phyloP scores from a whole-genome alignment of 2,797 vertebrate species.

The Pipistrellus pipistrellus region DNA sequence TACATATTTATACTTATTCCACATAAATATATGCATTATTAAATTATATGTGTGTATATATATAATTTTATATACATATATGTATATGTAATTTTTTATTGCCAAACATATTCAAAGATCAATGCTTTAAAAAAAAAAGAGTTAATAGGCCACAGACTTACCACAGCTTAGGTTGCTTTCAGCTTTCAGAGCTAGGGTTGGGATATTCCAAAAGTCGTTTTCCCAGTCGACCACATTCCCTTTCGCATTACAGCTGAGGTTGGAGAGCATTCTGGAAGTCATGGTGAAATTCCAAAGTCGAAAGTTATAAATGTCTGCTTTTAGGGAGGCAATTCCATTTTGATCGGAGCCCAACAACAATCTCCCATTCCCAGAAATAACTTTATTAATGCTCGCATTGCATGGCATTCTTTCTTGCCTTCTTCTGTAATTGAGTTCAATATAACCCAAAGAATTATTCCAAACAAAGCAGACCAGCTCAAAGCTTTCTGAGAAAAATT shows the following conservation, averaged over 20 bases:
- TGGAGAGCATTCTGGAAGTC: constrained; percentile 87
- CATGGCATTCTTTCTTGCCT: constrained; percentile 87
- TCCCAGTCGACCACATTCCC: constrained; percentile 97
- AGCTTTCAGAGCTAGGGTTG: constrained; percentile 90
- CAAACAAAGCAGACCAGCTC: constrained; percentile 92
- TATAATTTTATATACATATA: too few species aligned
- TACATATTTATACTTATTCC: too few species aligned
- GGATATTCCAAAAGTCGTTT: constrained; percentile 95
- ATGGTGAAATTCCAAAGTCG: constrained; percentile 95
- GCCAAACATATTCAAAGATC: constrained; percentile 62
- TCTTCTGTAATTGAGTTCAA: constrained; percentile 88
- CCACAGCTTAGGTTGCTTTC: constrained; percentile 96
- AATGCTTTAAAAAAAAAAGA: constrained; percentile 63
- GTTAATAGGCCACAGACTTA: constrained; percentile 89
- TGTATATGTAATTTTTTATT: background rate
- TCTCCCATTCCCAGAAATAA: constrained; percentile 88
- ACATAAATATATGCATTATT: background rate
- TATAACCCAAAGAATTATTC: constrained; percentile 85
- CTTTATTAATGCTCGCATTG: constrained; percentile 76
- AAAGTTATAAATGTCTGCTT: constrained; percentile 95
- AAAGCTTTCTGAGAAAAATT: constrained; percentile 91
- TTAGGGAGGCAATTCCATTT: constrained; percentile 88
- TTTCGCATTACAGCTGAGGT: constrained; percentile 91
- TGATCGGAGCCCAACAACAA: constrained; percentile 91
- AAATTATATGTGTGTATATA: background rate